A percentile compares a stretch with the other conserved stretches of the same genome.
Evolutionary conservation across 2,797 vertebrate genomes (phyloP).

Genomic region (Triplophysa yarkandensis): DNA sequence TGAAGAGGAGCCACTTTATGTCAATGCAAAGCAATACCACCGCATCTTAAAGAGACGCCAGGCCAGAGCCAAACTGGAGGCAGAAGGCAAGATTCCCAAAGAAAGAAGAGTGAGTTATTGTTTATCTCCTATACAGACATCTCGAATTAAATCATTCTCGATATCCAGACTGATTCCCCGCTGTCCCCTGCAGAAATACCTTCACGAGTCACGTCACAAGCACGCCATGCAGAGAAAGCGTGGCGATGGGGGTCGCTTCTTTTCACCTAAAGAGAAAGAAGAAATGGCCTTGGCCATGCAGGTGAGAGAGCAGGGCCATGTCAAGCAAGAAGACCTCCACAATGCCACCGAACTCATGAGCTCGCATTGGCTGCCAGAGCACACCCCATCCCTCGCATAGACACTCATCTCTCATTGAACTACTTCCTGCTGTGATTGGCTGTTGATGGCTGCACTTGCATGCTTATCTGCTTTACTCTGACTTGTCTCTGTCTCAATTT

Average conservation of each 20-base stretch:
- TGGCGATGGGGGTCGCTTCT: slow-evolving; percentile 94
- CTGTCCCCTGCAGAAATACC: slow-evolving; percentile 84
- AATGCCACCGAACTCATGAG: slow-evolving; percentile 36
- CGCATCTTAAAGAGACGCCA: slow-evolving; percentile 92
- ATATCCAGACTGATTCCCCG: not conserved
- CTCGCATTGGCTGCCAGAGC: slow-evolving; percentile 51
- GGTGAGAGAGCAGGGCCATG: slow-evolving; percentile 61
- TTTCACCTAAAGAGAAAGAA: slow-evolving; percentile 95
- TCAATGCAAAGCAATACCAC: slow-evolving; percentile 82
- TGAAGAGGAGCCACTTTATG: slow-evolving; percentile 94
- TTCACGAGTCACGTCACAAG: slow-evolving; percentile 94
- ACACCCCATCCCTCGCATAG: slow-evolving; percentile 50
- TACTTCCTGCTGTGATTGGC: slow-evolving; percentile 34
- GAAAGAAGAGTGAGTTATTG: slow-evolving; percentile 87
- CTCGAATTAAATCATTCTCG: not conserved
- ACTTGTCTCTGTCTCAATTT: slow-evolving; percentile 11
- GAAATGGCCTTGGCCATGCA: slow-evolving; percentile 74
- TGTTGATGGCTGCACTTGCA: slow-evolving; percentile 14
- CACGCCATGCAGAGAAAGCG: slow-evolving; percentile 97
- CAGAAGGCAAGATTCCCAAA: slow-evolving; percentile 97
- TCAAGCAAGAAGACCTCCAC: slow-evolving; percentile 57
- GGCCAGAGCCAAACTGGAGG: slow-evolving; percentile 94
- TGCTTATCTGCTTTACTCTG: slow-evolving; percentile 14
- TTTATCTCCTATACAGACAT: not conserved
- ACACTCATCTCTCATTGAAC: slow-evolving; percentile 25